Percentiles rank a stretch among this genome's conserved stretches.
Conservation (phyloP, 2,888 invertebrate species). For the Hoplodrina ambigua region DNA sequence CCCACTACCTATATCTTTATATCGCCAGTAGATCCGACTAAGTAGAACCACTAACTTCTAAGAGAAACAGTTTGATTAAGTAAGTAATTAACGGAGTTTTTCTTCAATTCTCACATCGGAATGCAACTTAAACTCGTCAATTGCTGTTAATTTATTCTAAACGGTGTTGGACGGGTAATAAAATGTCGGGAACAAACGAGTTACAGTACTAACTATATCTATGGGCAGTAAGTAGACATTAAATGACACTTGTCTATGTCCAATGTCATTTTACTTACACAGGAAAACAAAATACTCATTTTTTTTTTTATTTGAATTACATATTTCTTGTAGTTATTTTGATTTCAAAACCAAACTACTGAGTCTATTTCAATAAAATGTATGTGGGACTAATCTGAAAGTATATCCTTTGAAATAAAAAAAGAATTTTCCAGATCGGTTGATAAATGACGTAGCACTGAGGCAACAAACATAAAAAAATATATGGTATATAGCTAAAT, state of each 20-base stretch:
- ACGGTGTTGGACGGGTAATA: conserved; percentile 23
- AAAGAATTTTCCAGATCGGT: too few species aligned
- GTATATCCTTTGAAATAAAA: too few species aligned
- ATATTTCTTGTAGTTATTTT: too few species aligned
- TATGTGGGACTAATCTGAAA: too few species aligned
- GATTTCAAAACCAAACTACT: too few species aligned
- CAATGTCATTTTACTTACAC: neutral
- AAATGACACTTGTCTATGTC: neutral
- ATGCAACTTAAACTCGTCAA: conserved; percentile 20
- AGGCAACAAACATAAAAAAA: too few species aligned
- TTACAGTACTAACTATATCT: neutral
- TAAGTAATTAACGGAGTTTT: conserved; percentile 14
- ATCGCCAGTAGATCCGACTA: neutral
- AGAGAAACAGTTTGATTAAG: neutral
- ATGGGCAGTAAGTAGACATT: neutral
- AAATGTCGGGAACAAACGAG: conserved; percentile 33
- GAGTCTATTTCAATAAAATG: too few species aligned
- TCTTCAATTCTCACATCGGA: conserved; percentile 14
- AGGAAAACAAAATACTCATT: too few species aligned
- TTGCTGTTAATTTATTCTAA: conserved; percentile 45
- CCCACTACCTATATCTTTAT: conserved; percentile 1
- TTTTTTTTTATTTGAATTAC: too few species aligned
- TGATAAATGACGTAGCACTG: too few species aligned
- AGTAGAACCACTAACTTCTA: neutral
- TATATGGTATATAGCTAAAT: too few species aligned